Percentiles rank a stretch among this genome's conserved stretches.
These are phyloP conservation scores for Azemiops feae DNA, from an alignment of 2,113 vertebrate species.

Conservation along the genomic window DNA sequence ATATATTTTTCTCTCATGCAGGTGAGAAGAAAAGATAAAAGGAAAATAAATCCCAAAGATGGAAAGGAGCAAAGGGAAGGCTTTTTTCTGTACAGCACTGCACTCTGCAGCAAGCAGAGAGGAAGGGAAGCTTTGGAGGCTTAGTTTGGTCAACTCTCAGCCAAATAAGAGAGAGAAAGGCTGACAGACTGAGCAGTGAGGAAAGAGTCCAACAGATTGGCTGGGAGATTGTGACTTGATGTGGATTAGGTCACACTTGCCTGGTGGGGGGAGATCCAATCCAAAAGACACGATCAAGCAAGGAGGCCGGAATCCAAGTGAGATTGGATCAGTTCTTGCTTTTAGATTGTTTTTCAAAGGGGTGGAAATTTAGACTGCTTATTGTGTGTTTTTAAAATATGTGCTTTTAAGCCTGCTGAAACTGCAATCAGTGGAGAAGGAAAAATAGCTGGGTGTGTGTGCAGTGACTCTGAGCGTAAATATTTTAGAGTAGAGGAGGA, in stretches of 20 bases:
- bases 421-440: neutral
- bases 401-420: neutral
- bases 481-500: neutral
- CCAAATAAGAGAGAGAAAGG: neutral
- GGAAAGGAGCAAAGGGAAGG: neutral
- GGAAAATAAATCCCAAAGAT: neutral
- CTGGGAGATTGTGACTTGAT: neutral
- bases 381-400: neutral
- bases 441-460: neutral
- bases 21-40: neutral
- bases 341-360: neutral
- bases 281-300: neutral
- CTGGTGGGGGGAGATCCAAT: neutral
- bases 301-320: neutral
- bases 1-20: neutral
- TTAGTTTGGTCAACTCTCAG: neutral
- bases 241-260: neutral
- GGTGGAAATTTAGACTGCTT: neutral
- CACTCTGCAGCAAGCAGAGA: neutral
- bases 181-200: neutral
- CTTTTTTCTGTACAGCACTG: neutral
- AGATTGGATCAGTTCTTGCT: too few species aligned
- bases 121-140: neutral
- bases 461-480: neutral
- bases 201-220: neutral